Evolutionary conservation across 1,140 invertebrate genomes (phyloP).

Genomic region (Heliothis virescens): DNA sequence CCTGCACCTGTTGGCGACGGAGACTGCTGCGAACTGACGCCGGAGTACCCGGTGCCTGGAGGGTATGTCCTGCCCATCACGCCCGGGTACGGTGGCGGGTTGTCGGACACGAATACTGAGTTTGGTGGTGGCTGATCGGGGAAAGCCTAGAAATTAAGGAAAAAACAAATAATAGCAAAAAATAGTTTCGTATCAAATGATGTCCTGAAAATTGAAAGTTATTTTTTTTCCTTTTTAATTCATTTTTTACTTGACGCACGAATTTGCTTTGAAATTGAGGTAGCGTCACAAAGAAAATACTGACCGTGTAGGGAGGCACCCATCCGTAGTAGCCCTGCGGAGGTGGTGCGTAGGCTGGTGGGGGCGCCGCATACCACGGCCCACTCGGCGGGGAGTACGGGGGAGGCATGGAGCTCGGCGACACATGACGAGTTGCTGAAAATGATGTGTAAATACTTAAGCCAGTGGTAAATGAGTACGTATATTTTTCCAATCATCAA

Average conservation of each 20-base stretch:
- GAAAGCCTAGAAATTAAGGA: slow-evolving; percentile 84
- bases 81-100: slow-evolving; percentile 98
- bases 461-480: not conserved
- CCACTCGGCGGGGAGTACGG: slow-evolving; percentile 93
- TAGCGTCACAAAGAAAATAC: slow-evolving; percentile 37
- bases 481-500: too few species aligned
- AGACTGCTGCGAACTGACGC: slow-evolving; percentile 47
- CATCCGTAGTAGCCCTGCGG: slow-evolving; percentile 96
- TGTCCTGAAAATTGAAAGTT: too few species aligned
- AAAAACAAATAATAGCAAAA: not conserved
- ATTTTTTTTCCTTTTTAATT: not conserved
- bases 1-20: slow-evolving; percentile 56
- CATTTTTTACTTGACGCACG: not conserved
- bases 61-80: slow-evolving; percentile 86
- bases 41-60: slow-evolving; percentile 72
- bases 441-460: not conserved
- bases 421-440: slow-evolving; percentile 78
- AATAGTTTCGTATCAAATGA: too few species aligned
- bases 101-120: slow-evolving; percentile 95
- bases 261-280: too few species aligned
- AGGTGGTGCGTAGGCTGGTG: slow-evolving; percentile 94
- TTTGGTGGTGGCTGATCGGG: slow-evolving; percentile 91
- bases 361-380: slow-evolving; percentile 95
- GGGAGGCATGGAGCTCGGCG: slow-evolving; percentile 91
- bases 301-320: slow-evolving; percentile 93